phyloP scores from a whole-genome alignment of 1,140 invertebrate genomes.

The Pollicipes pollicipes region DNA sequence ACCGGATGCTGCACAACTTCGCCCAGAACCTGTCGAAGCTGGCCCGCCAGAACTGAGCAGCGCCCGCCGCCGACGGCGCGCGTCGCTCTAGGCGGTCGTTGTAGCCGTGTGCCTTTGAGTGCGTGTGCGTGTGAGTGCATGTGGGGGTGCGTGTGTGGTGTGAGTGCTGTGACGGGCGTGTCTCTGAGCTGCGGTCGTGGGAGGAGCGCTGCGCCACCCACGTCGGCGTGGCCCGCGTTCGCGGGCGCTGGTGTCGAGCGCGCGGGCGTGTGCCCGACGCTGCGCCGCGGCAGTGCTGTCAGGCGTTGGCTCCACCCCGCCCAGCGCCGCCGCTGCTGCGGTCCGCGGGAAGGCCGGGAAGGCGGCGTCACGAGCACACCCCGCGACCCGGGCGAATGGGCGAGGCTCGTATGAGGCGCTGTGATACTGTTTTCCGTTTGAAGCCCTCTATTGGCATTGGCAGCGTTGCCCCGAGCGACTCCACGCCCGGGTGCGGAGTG shows the following conservation, averaged over 20 bases:
- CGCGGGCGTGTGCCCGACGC: too few relatives aligned
- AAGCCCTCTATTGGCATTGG: background rate
- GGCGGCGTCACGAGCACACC: background rate
- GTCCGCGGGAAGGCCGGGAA: background rate
- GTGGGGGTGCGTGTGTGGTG: too few relatives aligned
- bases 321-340: background rate
- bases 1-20: slow-evolving; percentile 29
- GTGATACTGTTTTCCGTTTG: background rate
- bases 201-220: too few relatives aligned
- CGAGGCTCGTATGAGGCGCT: background rate
- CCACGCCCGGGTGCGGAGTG: too few relatives aligned
- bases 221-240: too few relatives aligned
- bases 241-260: background rate
- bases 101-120: background rate
- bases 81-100: too few relatives aligned
- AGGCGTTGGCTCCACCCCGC: too few relatives aligned
- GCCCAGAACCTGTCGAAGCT: slow-evolving; percentile 15
- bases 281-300: background rate
- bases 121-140: too few relatives aligned
- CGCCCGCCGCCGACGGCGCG: too few relatives aligned
- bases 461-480: background rate
- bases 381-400: too few relatives aligned
- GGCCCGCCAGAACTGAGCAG: background rate
- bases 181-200: too few relatives aligned
- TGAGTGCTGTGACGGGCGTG: too few relatives aligned